A percentile compares a stretch with the other conserved stretches of the same genome.
Evolutionary conservation across 2,888 invertebrate species (phyloP).

Genomic region (Polia nebulosa): DNA sequence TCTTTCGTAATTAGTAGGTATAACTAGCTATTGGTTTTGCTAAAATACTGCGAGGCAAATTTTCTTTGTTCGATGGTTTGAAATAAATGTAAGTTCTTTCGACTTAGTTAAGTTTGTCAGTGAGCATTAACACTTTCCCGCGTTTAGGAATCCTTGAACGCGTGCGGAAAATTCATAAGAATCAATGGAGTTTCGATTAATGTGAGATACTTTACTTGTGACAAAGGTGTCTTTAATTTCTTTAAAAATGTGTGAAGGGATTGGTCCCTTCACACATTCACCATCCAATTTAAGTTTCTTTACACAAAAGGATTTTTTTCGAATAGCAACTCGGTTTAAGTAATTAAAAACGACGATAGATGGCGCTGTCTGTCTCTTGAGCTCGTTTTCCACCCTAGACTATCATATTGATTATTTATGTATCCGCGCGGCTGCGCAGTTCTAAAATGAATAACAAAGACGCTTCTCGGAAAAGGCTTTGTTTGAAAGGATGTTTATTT

Average conservation of each 20-base stretch:
- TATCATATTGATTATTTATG: constrained; percentile 17
- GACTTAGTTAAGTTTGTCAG: not conserved
- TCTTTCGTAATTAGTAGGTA: not conserved
- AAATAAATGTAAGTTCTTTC: not conserved
- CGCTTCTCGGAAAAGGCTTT: constrained; percentile 4
- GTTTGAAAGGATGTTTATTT: not conserved
- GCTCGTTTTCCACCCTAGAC: not conserved
- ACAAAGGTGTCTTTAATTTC: too few relatives aligned
- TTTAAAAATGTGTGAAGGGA: too few relatives aligned
- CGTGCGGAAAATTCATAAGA: too few relatives aligned
- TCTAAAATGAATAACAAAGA: not conserved
- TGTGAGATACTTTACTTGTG: too few relatives aligned
- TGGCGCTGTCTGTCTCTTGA: constrained; percentile 1
- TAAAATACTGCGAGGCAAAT: not conserved
- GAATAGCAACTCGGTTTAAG: not conserved
- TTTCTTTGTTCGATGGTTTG: not conserved
- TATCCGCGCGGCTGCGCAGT: constrained; percentile 27
- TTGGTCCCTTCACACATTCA: not conserved
- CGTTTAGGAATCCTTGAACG: too few relatives aligned
- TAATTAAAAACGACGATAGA: not conserved
- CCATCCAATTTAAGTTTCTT: not conserved
- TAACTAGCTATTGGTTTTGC: not conserved
- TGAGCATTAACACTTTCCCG: not conserved
- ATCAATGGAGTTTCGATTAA: too few relatives aligned
- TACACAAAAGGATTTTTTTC: not conserved